These are phyloP conservation scores for Phrynocephalus guinanensis DNA, from an alignment of 2,797 vertebrate genomes.

Conservation along the genomic window DNA sequence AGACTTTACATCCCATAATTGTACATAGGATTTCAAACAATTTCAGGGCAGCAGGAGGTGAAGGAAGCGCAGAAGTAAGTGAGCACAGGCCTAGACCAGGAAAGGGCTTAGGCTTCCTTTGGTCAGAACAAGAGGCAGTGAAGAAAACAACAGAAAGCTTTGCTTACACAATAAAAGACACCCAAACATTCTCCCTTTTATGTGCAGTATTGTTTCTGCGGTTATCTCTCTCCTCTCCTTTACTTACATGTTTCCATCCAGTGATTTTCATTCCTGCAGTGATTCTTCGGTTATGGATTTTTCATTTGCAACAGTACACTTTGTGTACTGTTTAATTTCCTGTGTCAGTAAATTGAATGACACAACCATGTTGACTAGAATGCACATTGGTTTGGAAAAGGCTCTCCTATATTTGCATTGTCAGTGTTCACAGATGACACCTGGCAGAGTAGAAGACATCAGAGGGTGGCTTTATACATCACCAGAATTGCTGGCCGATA, in stretches of 20 bases:
- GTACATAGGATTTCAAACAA: neutral
- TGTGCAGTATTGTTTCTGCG: neutral
- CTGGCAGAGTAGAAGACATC: neutral
- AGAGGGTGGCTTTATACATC: neutral
- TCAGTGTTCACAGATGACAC: neutral
- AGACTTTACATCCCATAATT: neutral
- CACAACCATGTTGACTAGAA: conserved; percentile 10
- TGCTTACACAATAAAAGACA: neutral
- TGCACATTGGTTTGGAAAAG: neutral
- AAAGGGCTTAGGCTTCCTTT: neutral
- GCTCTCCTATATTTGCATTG: neutral
- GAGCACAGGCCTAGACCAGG: neutral
- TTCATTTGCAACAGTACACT: neutral
- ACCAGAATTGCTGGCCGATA: neutral
- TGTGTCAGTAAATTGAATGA: neutral
- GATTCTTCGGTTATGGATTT: neutral
- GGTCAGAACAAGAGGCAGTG: neutral
- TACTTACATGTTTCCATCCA: neutral
- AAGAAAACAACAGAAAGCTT: neutral
- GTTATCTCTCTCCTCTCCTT: conserved; percentile 6
- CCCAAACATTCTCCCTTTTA: neutral
- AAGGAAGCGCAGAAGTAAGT: neutral
- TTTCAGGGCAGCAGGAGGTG: neutral
- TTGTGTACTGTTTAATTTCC: conserved; percentile 9
- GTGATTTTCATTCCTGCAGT: conserved; percentile 2